Evolutionary conservation across 2,113 vertebrate genomes (phyloP), one percentile per base, ranked within the genome.

Genomic region (Pontoporia blainvillei): DNA sequence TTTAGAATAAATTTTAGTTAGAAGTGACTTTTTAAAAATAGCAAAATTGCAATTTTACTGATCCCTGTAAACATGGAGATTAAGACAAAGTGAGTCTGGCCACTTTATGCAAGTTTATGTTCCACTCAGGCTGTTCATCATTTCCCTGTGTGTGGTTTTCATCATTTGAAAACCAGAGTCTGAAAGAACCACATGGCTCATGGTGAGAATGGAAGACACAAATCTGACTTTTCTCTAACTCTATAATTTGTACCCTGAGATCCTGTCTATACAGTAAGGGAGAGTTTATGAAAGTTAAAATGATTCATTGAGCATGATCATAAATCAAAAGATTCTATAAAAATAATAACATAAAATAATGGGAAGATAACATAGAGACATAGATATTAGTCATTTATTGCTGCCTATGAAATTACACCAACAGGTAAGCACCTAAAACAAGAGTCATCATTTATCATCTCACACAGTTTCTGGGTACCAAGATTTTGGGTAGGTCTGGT

Each of bases 401-500:
- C 17, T 71, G 17, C 23, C 0, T 46, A 23, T 54, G 81, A 20
- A 41, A 27, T 59, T 17, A 23, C 23, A 41, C 13, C 25, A n/a
- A 34, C n/a, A 18, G 2, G 2, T 2, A 29, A 46, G n/a, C 44
- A 41, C 17, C 10, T 52, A 13, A 79, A 39, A 6, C 13, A n/a
- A 1, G 15, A 39, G 10, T 34, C 6, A 8, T 10, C 46, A 0
- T 18, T 14, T 8, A 18, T 18, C 6, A 7, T 8, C 34, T 17
- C 73, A 31, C 52, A 21, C 7, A 23, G 6, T 31, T 76, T 62
- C 54, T 54, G 11, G 1, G 4, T 3, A 15, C 25, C 46, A 6
- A 7, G 36, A 31, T 6, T 2, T 13, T 14, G 17, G 52, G 8
- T 17, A 7, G 44, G 36, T 67, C 52, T 18, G 17, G 31, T 34